A percentile compares a stretch with the other conserved stretches of the same genome.
phyloP scores from a whole-genome alignment of 2,797 vertebrate genomes.

The Sebastes paucispinis region DNA sequence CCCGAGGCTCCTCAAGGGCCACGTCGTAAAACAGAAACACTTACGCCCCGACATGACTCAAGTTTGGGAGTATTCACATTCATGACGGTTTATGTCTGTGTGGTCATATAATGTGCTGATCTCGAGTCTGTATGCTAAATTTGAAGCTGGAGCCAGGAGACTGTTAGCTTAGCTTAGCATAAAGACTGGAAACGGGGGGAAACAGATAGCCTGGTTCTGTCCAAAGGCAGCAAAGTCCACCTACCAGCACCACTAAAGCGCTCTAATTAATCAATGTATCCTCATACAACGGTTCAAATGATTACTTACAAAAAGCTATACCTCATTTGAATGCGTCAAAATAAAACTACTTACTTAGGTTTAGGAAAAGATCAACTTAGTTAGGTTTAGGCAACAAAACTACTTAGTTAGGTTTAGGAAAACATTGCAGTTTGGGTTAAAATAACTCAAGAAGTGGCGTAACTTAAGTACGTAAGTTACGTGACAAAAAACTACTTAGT shows the following conservation, averaged over 20 bases:
- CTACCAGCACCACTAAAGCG: neutral
- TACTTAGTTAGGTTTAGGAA: too few relatives aligned
- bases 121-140: neutral
- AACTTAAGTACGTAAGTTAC: too few relatives aligned
- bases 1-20: slow-evolving; percentile 22
- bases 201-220: neutral
- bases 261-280: too few relatives aligned
- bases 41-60: slow-evolving; percentile 51
- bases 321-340: too few relatives aligned
- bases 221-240: neutral
- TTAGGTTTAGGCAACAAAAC: too few relatives aligned
- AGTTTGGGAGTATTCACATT: slow-evolving; percentile 45
- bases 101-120: neutral
- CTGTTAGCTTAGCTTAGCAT: slow-evolving; percentile 4
- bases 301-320: too few relatives aligned
- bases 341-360: too few relatives aligned
- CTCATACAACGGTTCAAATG: too few relatives aligned
- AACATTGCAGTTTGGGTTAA: too few relatives aligned
- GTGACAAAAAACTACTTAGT: too few relatives aligned
- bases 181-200: neutral
- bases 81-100: slow-evolving; percentile 20
- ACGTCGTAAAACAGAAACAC: slow-evolving; percentile 56
- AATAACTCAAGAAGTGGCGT: too few relatives aligned
- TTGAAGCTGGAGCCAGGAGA: neutral
- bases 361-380: too few relatives aligned